Conservation (phyloP, 2,797 vertebrate genomes). For the Anniella stebbinsi region DNA sequence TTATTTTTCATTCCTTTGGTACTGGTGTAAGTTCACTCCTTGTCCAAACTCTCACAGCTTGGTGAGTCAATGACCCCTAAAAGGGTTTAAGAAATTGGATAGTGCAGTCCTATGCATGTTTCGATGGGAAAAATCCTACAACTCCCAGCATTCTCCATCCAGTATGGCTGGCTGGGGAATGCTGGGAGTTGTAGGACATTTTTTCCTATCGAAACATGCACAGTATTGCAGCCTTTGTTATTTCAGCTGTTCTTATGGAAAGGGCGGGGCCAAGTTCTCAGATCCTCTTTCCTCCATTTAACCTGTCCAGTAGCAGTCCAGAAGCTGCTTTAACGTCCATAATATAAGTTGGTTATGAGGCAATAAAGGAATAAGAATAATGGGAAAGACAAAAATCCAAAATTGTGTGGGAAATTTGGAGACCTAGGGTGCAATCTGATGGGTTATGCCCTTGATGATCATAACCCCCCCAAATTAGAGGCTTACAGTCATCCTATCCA, state of each 20-base stretch:
- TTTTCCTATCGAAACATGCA: too few species aligned
- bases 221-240: not conserved
- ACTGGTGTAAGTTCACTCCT: slow-evolving; percentile 42
- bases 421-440: too few species aligned
- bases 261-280: slow-evolving; percentile 41
- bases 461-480: too few species aligned
- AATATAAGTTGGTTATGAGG: not conserved
- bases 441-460: too few species aligned
- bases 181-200: too few species aligned
- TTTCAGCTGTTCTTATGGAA: slow-evolving; percentile 28
- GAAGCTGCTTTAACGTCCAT: not conserved
- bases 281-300: slow-evolving; percentile 46
- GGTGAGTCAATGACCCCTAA: not conserved
- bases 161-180: too few species aligned
- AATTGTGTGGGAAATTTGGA: too few species aligned
- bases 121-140: too few species aligned
- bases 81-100: slow-evolving; percentile 31
- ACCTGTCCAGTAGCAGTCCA: not conserved
- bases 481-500: too few species aligned
- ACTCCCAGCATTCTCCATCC: too few species aligned
- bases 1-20: slow-evolving; percentile 35
- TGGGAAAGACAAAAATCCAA: not conserved
- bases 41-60: slow-evolving; percentile 22
- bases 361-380: not conserved
- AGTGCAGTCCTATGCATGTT: not conserved